Evolutionary conservation across 2,888 invertebrate species (phyloP), one percentile per base, ranked within the genome.

Genomic region (Invenusta paracnida): DNA sequence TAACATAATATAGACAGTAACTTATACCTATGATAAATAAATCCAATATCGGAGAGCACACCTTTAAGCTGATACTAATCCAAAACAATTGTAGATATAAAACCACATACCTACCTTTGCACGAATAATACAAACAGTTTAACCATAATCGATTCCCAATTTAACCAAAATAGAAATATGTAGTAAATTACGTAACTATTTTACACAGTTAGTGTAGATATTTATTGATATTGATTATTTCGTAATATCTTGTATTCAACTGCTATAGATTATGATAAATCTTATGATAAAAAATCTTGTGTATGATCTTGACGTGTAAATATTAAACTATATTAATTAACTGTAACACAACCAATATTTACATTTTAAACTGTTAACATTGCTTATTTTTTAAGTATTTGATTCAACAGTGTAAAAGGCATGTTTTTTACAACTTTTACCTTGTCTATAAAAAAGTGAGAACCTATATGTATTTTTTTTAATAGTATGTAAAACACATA

Each of bases 11-110:
- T 11, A 48, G 48, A 48, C 48, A 48, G n/a, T 17, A 73, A 73
- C 73, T 73, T 73, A 73, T n/a, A n/a, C n/a, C n/a, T 25, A 73
- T 73, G 73, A 73, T 73, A 25, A 73, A 73, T 73, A 73, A 73
- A 73, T 73, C 73, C 73, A 73, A 73, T 73, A 73, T 73, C 73
- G 73, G 73, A 73, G 73, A 73, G 73, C 73, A 73, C 73, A 73
- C 73, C 17, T 73, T 2, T 13, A n/a, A n/a, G n/a, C 73, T 23
- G 73, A 73, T 5, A 73, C 73, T 73, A 25, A 73, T 25, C 73
- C 73, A 73, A 73, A 73, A 73, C 2, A 73, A 23, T 73, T 73
- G 73, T 73, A 73, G 73, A 73, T 73, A 73, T 73, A 73, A 73
- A 73, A 73, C 11, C 27, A 73, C 73, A 73, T n/a, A n/a, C n/a